Percentiles rank a stretch among this genome's conserved stretches.
These are phyloP conservation scores for Pica pica DNA, from an alignment of 2,113 vertebrate species.

Conservation along the genomic window DNA sequence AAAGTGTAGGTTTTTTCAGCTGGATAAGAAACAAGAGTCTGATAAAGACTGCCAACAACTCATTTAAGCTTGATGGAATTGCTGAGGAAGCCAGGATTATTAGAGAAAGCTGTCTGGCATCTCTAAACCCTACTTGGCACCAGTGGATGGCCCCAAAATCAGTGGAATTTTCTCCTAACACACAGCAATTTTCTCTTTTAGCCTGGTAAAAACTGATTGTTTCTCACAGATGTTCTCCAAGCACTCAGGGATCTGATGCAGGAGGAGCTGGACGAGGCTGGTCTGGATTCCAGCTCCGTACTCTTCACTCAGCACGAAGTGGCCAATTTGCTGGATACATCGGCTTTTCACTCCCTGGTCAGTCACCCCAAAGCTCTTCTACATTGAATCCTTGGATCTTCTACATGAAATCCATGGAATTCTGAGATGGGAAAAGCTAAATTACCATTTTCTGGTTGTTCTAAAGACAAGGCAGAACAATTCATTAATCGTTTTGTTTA, in stretches of 20 bases:
- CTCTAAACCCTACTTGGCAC: neutral
- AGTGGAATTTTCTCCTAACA: neutral
- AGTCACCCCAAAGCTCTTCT: neutral
- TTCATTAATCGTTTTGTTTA: neutral
- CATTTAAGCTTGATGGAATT: neutral
- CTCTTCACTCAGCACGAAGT: conserved; percentile 86
- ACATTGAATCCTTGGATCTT: neutral
- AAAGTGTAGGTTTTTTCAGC: neutral
- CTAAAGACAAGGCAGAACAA: neutral
- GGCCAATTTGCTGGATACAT: conserved; percentile 85
- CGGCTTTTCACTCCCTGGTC: conserved; percentile 85
- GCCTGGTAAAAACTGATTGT: neutral
- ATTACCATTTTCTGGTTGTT: neutral
- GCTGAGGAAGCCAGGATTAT: neutral
- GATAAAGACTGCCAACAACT: neutral
- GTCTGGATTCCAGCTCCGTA: conserved; percentile 72
- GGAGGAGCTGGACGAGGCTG: conserved; percentile 78
- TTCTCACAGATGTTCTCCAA: conserved; percentile 80
- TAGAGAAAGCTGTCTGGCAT: neutral
- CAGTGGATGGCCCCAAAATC: neutral
- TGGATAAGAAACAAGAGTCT: neutral
- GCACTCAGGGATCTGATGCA: conserved; percentile 75
- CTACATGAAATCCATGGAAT: neutral
- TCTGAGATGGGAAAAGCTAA: neutral
- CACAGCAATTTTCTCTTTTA: neutral